These are phyloP conservation scores for Chymomyza amoena DNA, from an alignment of 2,888 invertebrate genomes.

Conservation along the genomic window DNA sequence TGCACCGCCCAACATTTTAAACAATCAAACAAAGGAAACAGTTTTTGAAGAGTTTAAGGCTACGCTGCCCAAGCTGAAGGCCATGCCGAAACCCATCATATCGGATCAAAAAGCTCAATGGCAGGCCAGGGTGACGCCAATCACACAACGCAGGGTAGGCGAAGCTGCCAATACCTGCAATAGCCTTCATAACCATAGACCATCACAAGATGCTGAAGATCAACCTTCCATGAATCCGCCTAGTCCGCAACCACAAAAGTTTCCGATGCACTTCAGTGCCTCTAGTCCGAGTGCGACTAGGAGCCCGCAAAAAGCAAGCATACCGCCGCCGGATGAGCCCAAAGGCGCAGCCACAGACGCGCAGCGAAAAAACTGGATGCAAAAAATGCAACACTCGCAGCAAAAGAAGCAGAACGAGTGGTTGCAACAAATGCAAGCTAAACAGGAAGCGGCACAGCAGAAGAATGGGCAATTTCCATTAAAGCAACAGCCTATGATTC, in stretches of 20 bases:
- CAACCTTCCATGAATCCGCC: no score
- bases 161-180: not conserved
- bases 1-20: no score
- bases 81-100: not conserved
- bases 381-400: conserved; percentile 55
- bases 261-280: not conserved
- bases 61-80: not conserved
- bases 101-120: not conserved
- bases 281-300: not conserved
- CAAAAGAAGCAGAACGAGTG: conserved; percentile 47
- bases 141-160: not conserved
- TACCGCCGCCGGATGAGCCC: not conserved
- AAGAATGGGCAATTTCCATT: conserved; percentile 31
- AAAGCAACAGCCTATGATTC: not conserved
- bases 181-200: no score
- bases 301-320: not conserved
- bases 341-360: conserved; percentile 19
- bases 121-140: not conserved
- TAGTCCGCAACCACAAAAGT: no score
- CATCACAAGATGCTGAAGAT: no score
- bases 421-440: conserved; percentile 54
- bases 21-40: no score
- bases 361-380: conserved; percentile 53
- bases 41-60: not conserved
- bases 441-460: conserved; percentile 56